Base-by-base conservation (phyloP, 1,140 invertebrate species). In the Melipona quadrifasciata region DNA sequence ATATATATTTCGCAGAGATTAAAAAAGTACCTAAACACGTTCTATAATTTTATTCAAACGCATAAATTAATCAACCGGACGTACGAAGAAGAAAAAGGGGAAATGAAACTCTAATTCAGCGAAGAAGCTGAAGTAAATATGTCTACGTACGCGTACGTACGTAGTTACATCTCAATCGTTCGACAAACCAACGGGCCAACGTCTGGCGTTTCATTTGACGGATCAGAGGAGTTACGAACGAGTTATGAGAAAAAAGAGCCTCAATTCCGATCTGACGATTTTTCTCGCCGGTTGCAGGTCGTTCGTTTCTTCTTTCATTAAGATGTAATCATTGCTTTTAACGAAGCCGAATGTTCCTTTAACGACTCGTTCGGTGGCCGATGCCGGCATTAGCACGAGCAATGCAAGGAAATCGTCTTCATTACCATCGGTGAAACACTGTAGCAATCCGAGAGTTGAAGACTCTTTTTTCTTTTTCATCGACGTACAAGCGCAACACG, bases 291-390 rank as follows among this genome's bases (percentile, higher is more conserved):
- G 65, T 8, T 55, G 53, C 19, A 11, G 34, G 21, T 39, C 31
- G 19, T n/a, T 19, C 51, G 65, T 83, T 83, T 61, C 81, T 83
- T 78, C 65, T 83, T 83, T 83, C 75, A 78, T 77, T 78, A 77
- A 58, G 64, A 78, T 27, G 53, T 78, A 83, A 83, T 83, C 64
- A 78, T 70, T 58, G 53, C n/a, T 78, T 78, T 78, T 68, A 83
- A 78, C 65, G 81, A 78, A 78, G 53, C 55, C 81, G 64, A 70
- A 78, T 70, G 65, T 68, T 78, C 31, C 75, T 68, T 47, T 77
- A 83, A 83, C 81, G n/a, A 70, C 47, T 34, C 17, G 19, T 17
- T 24, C 14, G 14, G 27, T 14, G 4, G 17, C 80, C 10, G 47
- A 6, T 34, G 34, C 1, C 39, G 27, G 72, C 58, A 82, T 75